Evolutionary conservation across 1,140 invertebrate genomes (phyloP), one percentile per base, ranked within the genome.

Genomic region (Scaptomyza graminum): DNA sequence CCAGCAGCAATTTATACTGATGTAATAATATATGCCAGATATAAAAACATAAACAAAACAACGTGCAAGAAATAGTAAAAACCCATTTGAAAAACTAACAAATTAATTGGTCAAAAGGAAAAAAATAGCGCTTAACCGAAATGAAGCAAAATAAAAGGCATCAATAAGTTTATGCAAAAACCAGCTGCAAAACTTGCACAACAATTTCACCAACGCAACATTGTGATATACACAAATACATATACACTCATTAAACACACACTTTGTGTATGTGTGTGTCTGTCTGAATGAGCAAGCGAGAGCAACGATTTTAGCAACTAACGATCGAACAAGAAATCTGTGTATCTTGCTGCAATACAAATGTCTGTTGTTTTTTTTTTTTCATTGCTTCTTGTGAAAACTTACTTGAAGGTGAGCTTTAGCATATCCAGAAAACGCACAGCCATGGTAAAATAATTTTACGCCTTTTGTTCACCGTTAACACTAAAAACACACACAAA

Each of bases 371-470:
- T 31, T 28, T 31, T 5, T 31, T 5, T 31, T 7, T 31, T 31
- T 31, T 31, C 28, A 6, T 61, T 71, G 52, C 37, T 74, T 56
- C 4, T 51, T 46, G 50, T 51, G 46, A 64, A 75, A 74, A 87
- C 83, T 79, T 73, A 87, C 83, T 88, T 87, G 74, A 87, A 88
- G 83, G 79, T 88, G 61, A 87, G 72, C 60, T 82, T 88, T 5
- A 87, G 25, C 50, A 88, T 70, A 88, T 88, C 83, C 67, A 88
- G 55, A 34, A 82, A 79, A 13, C 83, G 83, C 18, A 74, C 61
- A 5, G 83, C 54, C 83, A 88, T 88, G 55, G 63, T 59, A 25
- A 22, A 7, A n/a, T 5, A 59, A 15, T 41, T 28, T 3, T n/a
- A 47, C 60, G 31, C 39, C 54, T 52, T 57, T 63, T n/a, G 37